These are phyloP conservation scores for Pelosia muscerda DNA, from an alignment of 2,888 invertebrate genomes.

Conservation along the genomic window DNA sequence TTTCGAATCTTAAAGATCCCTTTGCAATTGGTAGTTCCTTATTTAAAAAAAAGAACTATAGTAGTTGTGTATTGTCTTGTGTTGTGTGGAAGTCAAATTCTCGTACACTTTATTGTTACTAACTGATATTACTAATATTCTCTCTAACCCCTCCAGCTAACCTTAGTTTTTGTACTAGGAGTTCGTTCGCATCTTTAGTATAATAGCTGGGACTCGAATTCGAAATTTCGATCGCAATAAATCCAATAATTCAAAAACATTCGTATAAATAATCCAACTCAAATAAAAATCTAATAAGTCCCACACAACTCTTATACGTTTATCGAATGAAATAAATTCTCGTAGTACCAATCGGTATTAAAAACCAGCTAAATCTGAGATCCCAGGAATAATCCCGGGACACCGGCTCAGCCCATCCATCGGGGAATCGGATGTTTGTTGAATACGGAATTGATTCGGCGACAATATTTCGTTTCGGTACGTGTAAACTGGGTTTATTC, in stretches of 20 bases:
- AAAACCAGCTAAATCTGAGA: conserved; percentile 37
- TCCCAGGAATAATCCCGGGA: conserved; percentile 41
- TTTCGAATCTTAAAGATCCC: no score
- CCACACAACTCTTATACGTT: background rate
- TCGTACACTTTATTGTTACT: no score
- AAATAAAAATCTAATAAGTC: background rate
- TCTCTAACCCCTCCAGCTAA: no score
- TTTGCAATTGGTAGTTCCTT: no score
- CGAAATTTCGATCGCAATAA: background rate
- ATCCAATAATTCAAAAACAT: background rate
- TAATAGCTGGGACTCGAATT: no score
- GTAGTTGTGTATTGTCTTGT: no score
- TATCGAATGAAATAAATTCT: conserved; percentile 38
- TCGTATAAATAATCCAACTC: background rate
- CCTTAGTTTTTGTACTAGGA: no score
- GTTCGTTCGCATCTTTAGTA: no score
- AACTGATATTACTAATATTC: no score
- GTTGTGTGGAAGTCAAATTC: no score
- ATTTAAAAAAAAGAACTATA: no score
- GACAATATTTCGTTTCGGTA: conserved; percentile 48
- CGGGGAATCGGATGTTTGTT: conserved; percentile 41
- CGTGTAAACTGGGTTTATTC: conserved; percentile 41
- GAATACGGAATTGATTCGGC: conserved; percentile 39
- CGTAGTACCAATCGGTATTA: conserved; percentile 32
- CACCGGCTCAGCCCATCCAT: conserved; percentile 32